Percentiles rank a stretch among this genome's conserved stretches.
Conservation (phyloP, 2,797 vertebrate species). For the Microhierax caerulescens region DNA sequence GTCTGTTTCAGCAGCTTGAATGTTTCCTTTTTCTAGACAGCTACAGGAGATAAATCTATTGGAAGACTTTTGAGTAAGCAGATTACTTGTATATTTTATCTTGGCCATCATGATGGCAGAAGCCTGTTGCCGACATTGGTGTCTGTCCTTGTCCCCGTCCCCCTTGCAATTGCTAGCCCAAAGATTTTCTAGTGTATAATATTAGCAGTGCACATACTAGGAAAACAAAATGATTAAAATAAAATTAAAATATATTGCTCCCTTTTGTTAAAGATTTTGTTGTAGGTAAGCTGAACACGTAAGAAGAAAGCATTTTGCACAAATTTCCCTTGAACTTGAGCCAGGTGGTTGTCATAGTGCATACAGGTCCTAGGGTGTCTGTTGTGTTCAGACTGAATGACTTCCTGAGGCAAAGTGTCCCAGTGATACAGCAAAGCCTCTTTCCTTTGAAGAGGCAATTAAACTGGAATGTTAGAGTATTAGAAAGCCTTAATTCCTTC, state of each 20-base stretch:
- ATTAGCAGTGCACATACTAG: neutral
- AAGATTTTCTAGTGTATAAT: neutral
- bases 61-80: neutral
- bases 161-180: neutral
- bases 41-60: neutral
- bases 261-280: neutral
- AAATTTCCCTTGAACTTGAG: neutral
- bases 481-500: neutral
- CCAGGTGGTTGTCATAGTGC: neutral
- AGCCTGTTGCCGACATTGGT: neutral
- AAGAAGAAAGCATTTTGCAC: neutral
- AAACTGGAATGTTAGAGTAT: neutral
- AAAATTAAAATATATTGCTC: too few relatives aligned
- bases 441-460: neutral
- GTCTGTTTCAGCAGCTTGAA: neutral
- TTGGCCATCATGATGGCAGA: neutral
- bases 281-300: neutral
- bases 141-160: neutral
- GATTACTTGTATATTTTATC: neutral
- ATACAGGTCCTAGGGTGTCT: neutral
- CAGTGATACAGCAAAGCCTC: neutral
- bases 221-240: neutral
- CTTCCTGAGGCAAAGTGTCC: neutral
- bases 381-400: neutral
- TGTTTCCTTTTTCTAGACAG: neutral